Evolutionary conservation across 2,113 vertebrate genomes (phyloP).

Genomic region (Seriola dumerili): DNA sequence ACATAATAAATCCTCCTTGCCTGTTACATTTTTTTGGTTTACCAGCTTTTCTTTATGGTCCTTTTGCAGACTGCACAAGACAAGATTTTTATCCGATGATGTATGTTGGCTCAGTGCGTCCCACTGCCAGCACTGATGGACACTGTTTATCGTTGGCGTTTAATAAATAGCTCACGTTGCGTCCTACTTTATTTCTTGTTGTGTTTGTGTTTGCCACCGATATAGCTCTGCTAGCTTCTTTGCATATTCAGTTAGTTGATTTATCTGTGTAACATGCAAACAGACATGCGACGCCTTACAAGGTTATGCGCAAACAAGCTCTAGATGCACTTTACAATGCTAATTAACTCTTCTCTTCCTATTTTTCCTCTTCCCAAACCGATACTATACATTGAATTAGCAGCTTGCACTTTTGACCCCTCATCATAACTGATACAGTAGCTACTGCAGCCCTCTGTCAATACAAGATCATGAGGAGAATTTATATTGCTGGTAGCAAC

Average conservation of each 20-base stretch:
- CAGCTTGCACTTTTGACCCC: slow-evolving; percentile 45
- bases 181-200: slow-evolving; percentile 59
- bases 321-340: slow-evolving; percentile 64
- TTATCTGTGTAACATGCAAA: slow-evolving; percentile 76
- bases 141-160: slow-evolving; percentile 35
- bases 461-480: slow-evolving; percentile 20
- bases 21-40: neutral
- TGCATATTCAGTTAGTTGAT: slow-evolving; percentile 77
- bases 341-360: slow-evolving; percentile 64
- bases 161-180: slow-evolving; percentile 56
- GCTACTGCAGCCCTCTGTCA: slow-evolving; percentile 34
- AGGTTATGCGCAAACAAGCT: slow-evolving; percentile 75
- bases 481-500: slow-evolving; percentile 6
- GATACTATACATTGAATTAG: slow-evolving; percentile 26
- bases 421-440: slow-evolving; percentile 53
- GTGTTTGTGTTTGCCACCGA: slow-evolving; percentile 66
- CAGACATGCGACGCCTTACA: slow-evolving; percentile 70
- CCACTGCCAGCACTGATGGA: slow-evolving; percentile 23
- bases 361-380: slow-evolving; percentile 31
- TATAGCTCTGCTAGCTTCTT: slow-evolving; percentile 60
- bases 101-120: slow-evolving; percentile 7
- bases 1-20: neutral
- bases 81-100: neutral
- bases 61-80: slow-evolving; percentile 3
- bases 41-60: slow-evolving; percentile 1